Evolutionary conservation across 2,888 invertebrate genomes (phyloP).

Genomic region (Oxycera nigricornis): DNA sequence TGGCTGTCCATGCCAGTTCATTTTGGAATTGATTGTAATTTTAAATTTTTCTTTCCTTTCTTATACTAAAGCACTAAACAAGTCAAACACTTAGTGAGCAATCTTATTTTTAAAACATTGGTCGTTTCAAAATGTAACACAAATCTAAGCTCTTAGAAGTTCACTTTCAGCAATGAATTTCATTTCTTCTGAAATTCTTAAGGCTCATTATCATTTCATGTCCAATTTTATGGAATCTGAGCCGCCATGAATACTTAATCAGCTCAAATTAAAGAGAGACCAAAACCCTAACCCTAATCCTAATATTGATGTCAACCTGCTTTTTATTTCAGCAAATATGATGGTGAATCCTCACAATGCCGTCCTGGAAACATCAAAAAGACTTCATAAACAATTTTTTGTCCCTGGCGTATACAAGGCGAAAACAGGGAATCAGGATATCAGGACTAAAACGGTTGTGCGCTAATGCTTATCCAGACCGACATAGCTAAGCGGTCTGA

Average conservation of each 20-base stretch:
- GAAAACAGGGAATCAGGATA: background rate
- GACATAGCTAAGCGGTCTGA: constrained; percentile 45
- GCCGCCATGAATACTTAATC: constrained; percentile 8
- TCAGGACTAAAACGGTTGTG: background rate
- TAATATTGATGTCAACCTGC: constrained; percentile 18
- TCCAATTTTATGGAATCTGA: background rate
- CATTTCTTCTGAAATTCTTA: too few species aligned
- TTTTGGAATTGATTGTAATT: too few species aligned
- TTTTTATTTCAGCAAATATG: constrained; percentile 14
- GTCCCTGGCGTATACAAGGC: background rate
- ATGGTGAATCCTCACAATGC: background rate
- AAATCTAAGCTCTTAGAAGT: too few species aligned
- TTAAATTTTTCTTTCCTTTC: too few species aligned
- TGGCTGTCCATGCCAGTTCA: too few species aligned
- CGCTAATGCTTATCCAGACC: constrained; percentile 41
- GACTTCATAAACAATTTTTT: constrained; percentile 36
- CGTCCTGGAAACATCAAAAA: constrained; percentile 30
- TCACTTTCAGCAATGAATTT: too few species aligned
- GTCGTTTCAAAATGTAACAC: too few species aligned
- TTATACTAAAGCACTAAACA: too few species aligned
- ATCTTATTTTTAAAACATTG: too few species aligned
- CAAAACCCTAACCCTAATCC: background rate
- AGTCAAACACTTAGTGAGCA: too few species aligned
- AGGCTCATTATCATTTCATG: background rate
- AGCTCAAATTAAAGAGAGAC: background rate